Evolutionary conservation across 2,888 invertebrate species (phyloP), one percentile per base, ranked within the genome.

Genomic region (Didymodactylos carnosus): DNA sequence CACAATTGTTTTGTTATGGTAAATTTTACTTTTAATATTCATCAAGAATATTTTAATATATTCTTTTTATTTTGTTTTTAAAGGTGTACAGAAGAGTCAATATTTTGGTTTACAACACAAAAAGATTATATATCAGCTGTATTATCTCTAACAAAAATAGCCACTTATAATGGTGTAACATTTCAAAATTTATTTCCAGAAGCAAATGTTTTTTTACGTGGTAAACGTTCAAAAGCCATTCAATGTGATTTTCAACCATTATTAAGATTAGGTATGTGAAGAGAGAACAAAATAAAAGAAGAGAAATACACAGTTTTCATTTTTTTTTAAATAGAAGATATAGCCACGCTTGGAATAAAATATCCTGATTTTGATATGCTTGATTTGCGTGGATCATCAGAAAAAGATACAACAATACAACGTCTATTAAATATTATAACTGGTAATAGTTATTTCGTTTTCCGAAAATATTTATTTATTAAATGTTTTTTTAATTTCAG

Each of bases 301-400:
- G n/a, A n/a, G n/a, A n/a, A n/a, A n/a, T n/a, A n/a, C n/a, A n/a
- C n/a, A n/a, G 8, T n/a, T 1, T 23, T n/a, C 13, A 0, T 23
- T 49, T 35, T 49, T 23, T 4, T 35, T 35, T 19, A n/a, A 35
- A 2, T 35, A 62, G 62, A 62, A 35, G 74, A 74, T 69, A 49
- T 74, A 10, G 53, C 53, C 11, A 39, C 35, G 11, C 39, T 74
- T 8, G 74, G 74, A n/a, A 71, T 39, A 74, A 74, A 74, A 35
- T 74, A 74, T 74, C 74, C 74, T 3, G 71, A 74, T 51, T 51
- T 74, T 35, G 74, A 74, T 46, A 74, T 74, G 74, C 71, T 71
- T 25, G 74, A 74, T 40, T 46, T 74, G 46, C 74, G 71, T 25
- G 53, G 53, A 27, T 40, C 71, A 74, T 35, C 62, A 19, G 19